phyloP scores from a whole-genome alignment of 2,113 vertebrate genomes.

The Clinocottus analis region DNA sequence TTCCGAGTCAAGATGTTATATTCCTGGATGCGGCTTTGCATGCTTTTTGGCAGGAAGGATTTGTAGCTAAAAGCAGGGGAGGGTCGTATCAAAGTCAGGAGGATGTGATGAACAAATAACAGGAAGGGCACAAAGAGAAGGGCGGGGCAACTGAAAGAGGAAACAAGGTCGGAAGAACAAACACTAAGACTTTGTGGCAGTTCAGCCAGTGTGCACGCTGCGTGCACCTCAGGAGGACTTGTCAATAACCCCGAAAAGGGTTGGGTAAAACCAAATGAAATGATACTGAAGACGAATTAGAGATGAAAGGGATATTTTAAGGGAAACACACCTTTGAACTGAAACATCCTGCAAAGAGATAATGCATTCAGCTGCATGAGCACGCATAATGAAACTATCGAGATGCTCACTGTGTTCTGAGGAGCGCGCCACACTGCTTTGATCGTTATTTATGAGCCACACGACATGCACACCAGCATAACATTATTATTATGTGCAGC shows the following conservation, averaged over 20 bases:
- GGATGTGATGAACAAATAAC: not conserved
- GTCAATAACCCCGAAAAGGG: not conserved
- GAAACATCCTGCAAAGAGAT: constrained; percentile 2
- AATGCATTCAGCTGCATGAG: constrained; percentile 30
- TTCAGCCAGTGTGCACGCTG: not conserved
- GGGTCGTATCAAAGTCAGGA: not conserved
- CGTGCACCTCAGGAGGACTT: not conserved
- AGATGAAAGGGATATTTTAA: not conserved
- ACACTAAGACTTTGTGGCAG: not conserved
- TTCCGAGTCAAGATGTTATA: constrained; percentile 96
- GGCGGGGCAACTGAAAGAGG: not conserved
- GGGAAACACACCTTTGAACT: not conserved
- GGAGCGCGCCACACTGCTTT: not conserved
- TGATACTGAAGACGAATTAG: not conserved
- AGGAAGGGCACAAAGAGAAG: not conserved
- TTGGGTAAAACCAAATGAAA: not conserved
- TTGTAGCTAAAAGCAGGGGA: constrained; percentile 88
- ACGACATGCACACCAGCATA: constrained; percentile 4
- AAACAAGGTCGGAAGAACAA: not conserved
- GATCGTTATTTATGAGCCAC: not conserved
- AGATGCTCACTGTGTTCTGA: constrained; percentile 8
- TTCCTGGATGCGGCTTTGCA: constrained; percentile 90
- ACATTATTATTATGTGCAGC: not conserved
- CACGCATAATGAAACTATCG: constrained; percentile 27
- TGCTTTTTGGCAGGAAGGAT: constrained; percentile 90